Evolutionary conservation across 1,140 invertebrate species (phyloP).

Genomic region (Fopius arisanus): DNA sequence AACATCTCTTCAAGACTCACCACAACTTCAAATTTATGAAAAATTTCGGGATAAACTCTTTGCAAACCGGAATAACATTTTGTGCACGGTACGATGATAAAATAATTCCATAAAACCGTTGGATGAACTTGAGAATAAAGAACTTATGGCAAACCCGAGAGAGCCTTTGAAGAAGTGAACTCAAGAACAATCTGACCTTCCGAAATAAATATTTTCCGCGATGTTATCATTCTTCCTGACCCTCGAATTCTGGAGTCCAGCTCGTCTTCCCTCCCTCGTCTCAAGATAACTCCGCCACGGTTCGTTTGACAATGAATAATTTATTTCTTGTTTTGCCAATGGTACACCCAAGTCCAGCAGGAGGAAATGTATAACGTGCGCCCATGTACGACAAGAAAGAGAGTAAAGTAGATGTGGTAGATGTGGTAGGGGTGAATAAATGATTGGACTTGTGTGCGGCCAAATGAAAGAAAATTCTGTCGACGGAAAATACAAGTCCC

Average conservation of each 20-base stretch:
- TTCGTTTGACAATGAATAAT: conserved; percentile 27
- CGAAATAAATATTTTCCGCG: too few relatives aligned
- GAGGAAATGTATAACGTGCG: background rate
- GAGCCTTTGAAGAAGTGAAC: too few relatives aligned
- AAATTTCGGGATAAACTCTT: too few relatives aligned
- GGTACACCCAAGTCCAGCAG: background rate
- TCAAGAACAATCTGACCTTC: too few relatives aligned
- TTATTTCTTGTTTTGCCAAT: conserved; percentile 21
- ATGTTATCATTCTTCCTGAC: too few relatives aligned
- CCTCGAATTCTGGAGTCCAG: background rate
- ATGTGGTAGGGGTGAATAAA: background rate
- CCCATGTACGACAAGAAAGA: background rate
- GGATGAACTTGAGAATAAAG: too few relatives aligned
- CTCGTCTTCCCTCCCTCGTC: background rate
- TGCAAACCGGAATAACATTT: too few relatives aligned
- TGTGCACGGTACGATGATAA: too few relatives aligned
- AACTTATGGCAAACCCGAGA: too few relatives aligned
- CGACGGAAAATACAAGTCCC: background rate
- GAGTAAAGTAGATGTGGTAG: background rate
- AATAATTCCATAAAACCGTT: too few relatives aligned
- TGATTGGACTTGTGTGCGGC: background rate
- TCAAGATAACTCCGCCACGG: background rate
- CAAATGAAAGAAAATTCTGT: conserved; percentile 1
- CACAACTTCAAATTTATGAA: too few relatives aligned
- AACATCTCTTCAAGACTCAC: too few relatives aligned